These are phyloP conservation scores for Zophobas atratus DNA, from an alignment of 1,140 invertebrate species.

Conservation along the genomic window DNA sequence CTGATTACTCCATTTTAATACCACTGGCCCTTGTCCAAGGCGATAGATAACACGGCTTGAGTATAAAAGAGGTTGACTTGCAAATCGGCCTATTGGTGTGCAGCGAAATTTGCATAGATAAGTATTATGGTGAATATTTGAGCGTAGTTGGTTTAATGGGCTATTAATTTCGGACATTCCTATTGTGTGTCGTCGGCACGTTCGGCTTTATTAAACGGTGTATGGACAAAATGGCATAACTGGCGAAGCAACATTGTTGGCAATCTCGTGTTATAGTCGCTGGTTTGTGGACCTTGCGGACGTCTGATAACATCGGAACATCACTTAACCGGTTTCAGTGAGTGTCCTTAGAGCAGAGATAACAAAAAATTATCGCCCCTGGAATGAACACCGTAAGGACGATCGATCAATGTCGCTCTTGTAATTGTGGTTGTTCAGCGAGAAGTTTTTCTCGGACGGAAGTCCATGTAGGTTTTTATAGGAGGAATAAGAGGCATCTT, in stretches of 20 bases:
- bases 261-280: neutral
- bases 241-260: too few relatives aligned
- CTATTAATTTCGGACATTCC: neutral
- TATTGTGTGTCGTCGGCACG: neutral
- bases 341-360: neutral
- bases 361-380: constrained; percentile 5
- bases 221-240: too few relatives aligned
- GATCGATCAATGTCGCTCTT: constrained; percentile 7
- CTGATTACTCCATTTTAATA: constrained; percentile 11
- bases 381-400: neutral
- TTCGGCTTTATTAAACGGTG: too few relatives aligned
- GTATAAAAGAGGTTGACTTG: neutral
- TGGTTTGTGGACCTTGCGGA: neutral
- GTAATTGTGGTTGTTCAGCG: neutral
- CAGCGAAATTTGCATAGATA: constrained; percentile 8
- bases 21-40: neutral
- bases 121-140: constrained; percentile 1
- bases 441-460: constrained; percentile 3
- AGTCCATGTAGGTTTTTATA: constrained; percentile 12
- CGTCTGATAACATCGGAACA: neutral
- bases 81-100: neutral
- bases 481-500: constrained; percentile 1
- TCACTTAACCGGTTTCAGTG: neutral
- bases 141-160: neutral
- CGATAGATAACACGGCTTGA: neutral